Evolutionary conservation across 2,797 vertebrate species (phyloP).

Genomic region (Pangasius larnaudii): DNA sequence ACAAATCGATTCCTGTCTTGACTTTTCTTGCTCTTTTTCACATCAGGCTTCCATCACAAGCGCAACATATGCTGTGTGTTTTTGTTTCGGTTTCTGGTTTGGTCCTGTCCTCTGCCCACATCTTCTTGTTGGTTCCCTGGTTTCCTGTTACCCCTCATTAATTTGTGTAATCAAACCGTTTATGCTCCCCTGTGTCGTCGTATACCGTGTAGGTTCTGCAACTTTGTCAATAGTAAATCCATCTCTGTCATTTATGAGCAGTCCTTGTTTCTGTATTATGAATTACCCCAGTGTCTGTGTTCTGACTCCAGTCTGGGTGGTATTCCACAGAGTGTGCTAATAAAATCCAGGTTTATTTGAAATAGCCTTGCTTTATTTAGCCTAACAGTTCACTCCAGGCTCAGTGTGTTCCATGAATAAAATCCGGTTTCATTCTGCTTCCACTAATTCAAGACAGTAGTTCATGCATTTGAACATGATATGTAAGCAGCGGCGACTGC

Average conservation of each 20-base stretch:
- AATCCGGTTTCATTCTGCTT: conserved; percentile 6
- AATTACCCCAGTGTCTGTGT: background rate
- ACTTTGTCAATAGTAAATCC: background rate
- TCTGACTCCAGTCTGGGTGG: background rate
- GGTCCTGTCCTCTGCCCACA: background rate
- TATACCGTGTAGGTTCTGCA: background rate
- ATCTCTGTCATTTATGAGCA: background rate
- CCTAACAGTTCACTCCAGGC: background rate
- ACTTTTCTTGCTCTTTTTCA: background rate
- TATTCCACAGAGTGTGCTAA: background rate
- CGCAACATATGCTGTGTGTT: background rate
- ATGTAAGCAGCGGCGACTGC: background rate
- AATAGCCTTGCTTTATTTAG: background rate
- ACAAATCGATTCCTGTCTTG: background rate
- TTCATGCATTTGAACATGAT: background rate
- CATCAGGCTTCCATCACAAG: background rate
- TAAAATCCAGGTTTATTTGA: conserved; percentile 9
- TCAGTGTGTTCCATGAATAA: background rate
- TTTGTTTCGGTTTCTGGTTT: background rate
- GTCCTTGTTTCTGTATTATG: background rate
- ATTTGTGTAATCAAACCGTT: conserved; percentile 8
- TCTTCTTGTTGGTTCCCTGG: background rate
- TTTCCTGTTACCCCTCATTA: conserved; percentile 10
- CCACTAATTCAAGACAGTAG: background rate
- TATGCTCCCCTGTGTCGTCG: background rate